These are phyloP conservation scores for Amphiprion clarkii DNA, from an alignment of 2,797 vertebrate species.

Conservation along the genomic window DNA sequence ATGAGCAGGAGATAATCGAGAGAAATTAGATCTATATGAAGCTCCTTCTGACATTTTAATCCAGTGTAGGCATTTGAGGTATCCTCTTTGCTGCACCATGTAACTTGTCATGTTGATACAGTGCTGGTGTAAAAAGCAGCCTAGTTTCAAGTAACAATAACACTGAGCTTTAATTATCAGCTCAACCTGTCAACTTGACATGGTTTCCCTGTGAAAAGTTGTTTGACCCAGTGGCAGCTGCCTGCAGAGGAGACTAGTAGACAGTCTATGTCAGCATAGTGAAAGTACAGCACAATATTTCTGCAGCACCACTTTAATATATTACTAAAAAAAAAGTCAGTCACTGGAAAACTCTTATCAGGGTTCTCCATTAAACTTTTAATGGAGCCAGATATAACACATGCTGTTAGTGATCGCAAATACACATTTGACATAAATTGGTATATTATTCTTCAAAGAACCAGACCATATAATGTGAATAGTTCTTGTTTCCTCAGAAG, in stretches of 20 bases:
- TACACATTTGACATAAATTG: constrained; percentile 18
- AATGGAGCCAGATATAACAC: constrained; percentile 20
- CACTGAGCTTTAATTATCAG: constrained; percentile 74
- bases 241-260: constrained; percentile 35
- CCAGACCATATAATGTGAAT: constrained; percentile 10
- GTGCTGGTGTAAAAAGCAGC: constrained; percentile 44
- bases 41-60: constrained; percentile 54
- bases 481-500: constrained; percentile 25
- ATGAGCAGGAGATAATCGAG: constrained; percentile 65
- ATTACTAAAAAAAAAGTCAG: not conserved
- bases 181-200: constrained; percentile 62
- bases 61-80: constrained; percentile 30
- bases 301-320: constrained; percentile 22
- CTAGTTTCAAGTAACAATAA: constrained; percentile 64
- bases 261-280: constrained; percentile 44
- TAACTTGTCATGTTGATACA: constrained; percentile 57
- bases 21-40: constrained; percentile 52
- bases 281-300: constrained; percentile 24
- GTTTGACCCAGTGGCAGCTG: constrained; percentile 61
- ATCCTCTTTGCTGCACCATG: constrained; percentile 28
- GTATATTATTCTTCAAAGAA: constrained; percentile 6
- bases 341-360: constrained; percentile 18
- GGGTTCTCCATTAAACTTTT: not conserved
- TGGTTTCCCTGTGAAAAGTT: constrained; percentile 55
- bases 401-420: constrained; percentile 2